Evolutionary conservation across 2,888 invertebrate genomes (phyloP).

Genomic region (Drosophila subquinaria): DNA sequence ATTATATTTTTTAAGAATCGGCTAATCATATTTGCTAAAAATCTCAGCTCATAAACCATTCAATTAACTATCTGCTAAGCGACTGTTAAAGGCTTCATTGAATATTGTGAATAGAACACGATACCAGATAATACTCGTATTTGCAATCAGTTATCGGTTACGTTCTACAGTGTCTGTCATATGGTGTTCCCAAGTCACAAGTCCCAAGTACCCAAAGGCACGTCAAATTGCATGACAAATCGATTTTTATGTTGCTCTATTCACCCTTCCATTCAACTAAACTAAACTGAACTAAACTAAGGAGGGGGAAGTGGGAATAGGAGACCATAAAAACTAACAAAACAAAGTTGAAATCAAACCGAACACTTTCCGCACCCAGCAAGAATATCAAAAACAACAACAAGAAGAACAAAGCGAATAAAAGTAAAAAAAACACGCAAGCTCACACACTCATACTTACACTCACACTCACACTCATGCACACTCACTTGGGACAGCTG

Average conservation of each 20-base stretch:
- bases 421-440: slow-evolving; percentile 14
- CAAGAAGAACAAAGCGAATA: slow-evolving; percentile 25
- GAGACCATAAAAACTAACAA: slow-evolving; percentile 43
- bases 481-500: slow-evolving; percentile 11
- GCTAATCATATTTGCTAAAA: too few relatives aligned
- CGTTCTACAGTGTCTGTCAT: slow-evolving; percentile 12
- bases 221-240: slow-evolving; percentile 45
- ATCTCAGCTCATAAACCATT: too few relatives aligned
- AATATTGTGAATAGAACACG: slow-evolving; percentile 5
- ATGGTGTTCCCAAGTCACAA: slow-evolving; percentile 1
- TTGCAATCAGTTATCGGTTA: slow-evolving; percentile 14
- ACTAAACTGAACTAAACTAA: slow-evolving; percentile 18
- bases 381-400: slow-evolving; percentile 15
- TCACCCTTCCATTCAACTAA: slow-evolving; percentile 15
- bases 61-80: slow-evolving; percentile 1
- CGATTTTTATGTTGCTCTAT: slow-evolving; percentile 58
- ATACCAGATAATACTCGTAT: slow-evolving; percentile 7
- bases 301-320: background rate
- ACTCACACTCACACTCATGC: background rate
- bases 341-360: slow-evolving; percentile 37
- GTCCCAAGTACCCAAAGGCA: slow-evolving; percentile 17
- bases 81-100: background rate
- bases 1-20: too few relatives aligned
- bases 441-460: background rate
- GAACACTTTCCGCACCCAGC: slow-evolving; percentile 33